phyloP scores from a whole-genome alignment of 2,888 invertebrate genomes.

The Parasteatoda lunata region DNA sequence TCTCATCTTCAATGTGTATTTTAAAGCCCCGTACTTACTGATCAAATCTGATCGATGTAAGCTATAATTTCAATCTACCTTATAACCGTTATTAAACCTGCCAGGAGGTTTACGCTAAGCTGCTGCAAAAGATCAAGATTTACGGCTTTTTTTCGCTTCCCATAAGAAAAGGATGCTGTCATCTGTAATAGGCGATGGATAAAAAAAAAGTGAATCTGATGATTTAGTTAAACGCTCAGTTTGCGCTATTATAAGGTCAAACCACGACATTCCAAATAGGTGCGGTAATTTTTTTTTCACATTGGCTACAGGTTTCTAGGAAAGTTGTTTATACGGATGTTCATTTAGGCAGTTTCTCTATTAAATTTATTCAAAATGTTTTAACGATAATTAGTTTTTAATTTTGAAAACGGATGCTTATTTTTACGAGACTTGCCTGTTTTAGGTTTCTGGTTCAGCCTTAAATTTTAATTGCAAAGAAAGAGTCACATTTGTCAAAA shows the following conservation, averaged over 20 bases:
- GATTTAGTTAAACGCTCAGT: background rate
- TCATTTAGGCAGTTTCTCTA: no score
- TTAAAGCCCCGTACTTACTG: slow-evolving; percentile 28
- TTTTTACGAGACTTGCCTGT: no score
- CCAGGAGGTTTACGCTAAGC: background rate
- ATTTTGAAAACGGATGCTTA: no score
- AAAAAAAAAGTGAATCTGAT: background rate
- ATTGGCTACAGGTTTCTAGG: no score
- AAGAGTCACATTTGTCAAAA: no score
- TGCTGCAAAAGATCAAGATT: background rate
- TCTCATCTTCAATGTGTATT: slow-evolving; percentile 16
- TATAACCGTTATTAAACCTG: slow-evolving; percentile 9
- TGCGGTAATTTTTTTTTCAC: no score
- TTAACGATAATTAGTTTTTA: no score
- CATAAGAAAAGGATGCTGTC: background rate
- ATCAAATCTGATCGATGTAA: slow-evolving; percentile 33
- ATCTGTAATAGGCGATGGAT: background rate
- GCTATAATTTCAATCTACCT: slow-evolving; percentile 21
- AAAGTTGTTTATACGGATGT: no score
- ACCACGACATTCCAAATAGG: background rate
- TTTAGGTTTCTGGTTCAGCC: no score
- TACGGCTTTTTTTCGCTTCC: slow-evolving; percentile 5
- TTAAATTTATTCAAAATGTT: no score
- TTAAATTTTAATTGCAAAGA: no score
- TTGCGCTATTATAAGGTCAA: background rate